Evolutionary conservation across 2,888 invertebrate species (phyloP), one percentile per base, ranked within the genome.

Genomic region (Acronicta leporina): DNA sequence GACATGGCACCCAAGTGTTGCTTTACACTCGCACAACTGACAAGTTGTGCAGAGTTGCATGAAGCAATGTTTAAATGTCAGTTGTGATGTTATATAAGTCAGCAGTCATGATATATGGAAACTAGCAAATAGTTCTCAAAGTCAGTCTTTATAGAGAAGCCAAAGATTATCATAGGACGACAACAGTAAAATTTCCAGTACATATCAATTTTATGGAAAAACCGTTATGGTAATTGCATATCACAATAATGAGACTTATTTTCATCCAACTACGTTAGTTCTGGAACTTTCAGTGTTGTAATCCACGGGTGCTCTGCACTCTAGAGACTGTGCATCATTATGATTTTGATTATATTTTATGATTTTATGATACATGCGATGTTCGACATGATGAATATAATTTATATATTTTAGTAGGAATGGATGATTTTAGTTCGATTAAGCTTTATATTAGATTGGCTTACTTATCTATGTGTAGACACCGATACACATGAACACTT

Each of bases 1-100:
- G 68, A 76, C 54, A 54, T 54, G 68, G 66, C 74, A 77, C 53
- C 64, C 53, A 63, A 59, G 60, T 54, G 55, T 53, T 33, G 46
- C 40, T 35, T 54, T 33, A 41, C 11, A 14, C 27, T 13, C 5
- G 35, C 56, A 48, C 13, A 47, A 33, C 16, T 40, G 3, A 51
- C 20, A 44, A 20, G 50, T 13, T 52, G 35, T 44, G 48, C 40
- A 33, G 46, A 20, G 30, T 30, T n/a, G 9, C 15, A 46, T 9
- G 16, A 66, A 14, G 30, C 13, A 68, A 46, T 54, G 25, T 46
- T 27, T 8, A 52, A 40, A 1, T 38, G 33, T 20, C 13, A 51
- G 33, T 15, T 11, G 42, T 42, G 25, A 41, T 49, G 6, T 14
- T 14, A 33, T 16, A 38, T 38, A 30, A 61, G 44, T 25, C n/a